phyloP scores from a whole-genome alignment of 2,113 vertebrate genomes.

The Pyxicephalus adspersus region DNA sequence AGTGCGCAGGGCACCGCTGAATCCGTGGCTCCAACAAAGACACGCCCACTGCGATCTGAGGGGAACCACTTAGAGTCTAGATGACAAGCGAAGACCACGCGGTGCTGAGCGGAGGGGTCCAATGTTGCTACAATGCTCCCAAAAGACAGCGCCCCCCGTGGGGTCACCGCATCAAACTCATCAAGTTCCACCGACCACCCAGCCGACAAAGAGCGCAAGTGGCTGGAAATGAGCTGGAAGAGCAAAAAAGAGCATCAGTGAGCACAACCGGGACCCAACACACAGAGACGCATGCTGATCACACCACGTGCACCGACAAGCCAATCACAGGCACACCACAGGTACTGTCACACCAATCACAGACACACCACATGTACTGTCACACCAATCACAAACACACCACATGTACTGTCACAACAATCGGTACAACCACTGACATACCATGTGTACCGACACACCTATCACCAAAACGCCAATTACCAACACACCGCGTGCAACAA shows the following conservation, averaged over 20 bases:
- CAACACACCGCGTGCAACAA: too few relatives aligned
- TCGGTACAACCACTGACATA: too few relatives aligned
- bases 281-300: background rate
- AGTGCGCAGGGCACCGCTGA: slow-evolving; percentile 86
- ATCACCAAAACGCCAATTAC: too few relatives aligned
- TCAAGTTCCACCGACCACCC: slow-evolving; percentile 83
- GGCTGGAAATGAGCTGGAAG: slow-evolving; percentile 78
- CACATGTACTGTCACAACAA: too few relatives aligned
- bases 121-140: slow-evolving; percentile 83
- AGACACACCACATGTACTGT: too few relatives aligned
- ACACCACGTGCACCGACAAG: background rate
- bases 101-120: slow-evolving; percentile 73
- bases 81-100: slow-evolving; percentile 84
- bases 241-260: slow-evolving; percentile 35
- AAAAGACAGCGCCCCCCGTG: slow-evolving; percentile 78
- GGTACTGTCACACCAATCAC: too few relatives aligned
- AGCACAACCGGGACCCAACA: too few relatives aligned
- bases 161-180: slow-evolving; percentile 78
- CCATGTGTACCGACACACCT: too few relatives aligned
- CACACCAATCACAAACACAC: too few relatives aligned
- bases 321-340: too few relatives aligned
- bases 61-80: slow-evolving; percentile 86
- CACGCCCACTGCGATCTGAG: slow-evolving; percentile 56
- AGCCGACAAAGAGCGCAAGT: slow-evolving; percentile 72
- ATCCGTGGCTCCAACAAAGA: slow-evolving; percentile 86